Evolutionary conservation across 30 jellyfish, hydroid and myxozoan genomes (phyloP), one percentile per base, ranked within the genome.

Genomic region (Hydractinia symbiolongicarpus): DNA sequence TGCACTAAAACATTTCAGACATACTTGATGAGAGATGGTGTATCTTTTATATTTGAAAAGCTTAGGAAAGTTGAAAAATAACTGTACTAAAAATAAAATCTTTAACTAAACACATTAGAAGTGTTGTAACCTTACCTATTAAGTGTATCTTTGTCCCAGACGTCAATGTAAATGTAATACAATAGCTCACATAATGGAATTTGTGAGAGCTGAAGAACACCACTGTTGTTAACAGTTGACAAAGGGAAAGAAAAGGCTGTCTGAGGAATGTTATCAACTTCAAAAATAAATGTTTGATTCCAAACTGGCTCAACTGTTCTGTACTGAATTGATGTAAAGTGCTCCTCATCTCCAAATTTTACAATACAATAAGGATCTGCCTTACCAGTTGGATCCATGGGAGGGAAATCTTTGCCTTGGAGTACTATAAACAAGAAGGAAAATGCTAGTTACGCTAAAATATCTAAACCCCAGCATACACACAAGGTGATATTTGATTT

Each of bases 281-380:
- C 95, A 82, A 80, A 90, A 13, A 82, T 88, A 61, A 80, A 85
- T 4, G 97, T 90, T 55, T 90, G 89, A 66, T 82, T 82, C 97
- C 97, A 90, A 9, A 69, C 81, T 30, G 97, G 97, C 55, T 85
- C 88, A 67, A 86, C 16, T 40, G 95, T 85, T 19, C 92, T 77
- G 51, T 79, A 78, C 66, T 82, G 88, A 14, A 85, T 61, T 6
- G 88, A 50, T 14, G 97, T 90, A 49, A 67, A 76, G n/a, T 84
- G 79, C 57, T 84, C 97, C 10, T 78, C 86, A 19, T 73, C 69
- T 30, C 97, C 97, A 77, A 90, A 44, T 55, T 78, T 85, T 66
- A 90, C 16, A 83, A 90, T 79, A 76, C 97, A 90, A 79, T 90
- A 90, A n/a, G 97, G 97, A 64, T 90, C 97, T 5, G 97, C 88